Conservation (phyloP, 2,888 invertebrate genomes). For the Hirtodrosophila alboralis region DNA sequence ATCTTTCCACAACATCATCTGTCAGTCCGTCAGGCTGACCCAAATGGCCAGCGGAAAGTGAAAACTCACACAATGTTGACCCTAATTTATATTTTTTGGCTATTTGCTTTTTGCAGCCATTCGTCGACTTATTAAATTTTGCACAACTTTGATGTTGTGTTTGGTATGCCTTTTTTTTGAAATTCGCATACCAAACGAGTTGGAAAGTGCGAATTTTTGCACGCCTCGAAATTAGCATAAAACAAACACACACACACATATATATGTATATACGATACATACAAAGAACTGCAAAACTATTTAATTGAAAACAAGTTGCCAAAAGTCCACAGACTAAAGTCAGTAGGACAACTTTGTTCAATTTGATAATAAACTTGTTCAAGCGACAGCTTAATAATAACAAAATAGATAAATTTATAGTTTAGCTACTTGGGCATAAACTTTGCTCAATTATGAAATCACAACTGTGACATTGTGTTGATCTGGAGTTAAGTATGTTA, state of each 20-base stretch:
- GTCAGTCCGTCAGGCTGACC: slow-evolving; percentile 39
- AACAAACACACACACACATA: too few relatives aligned
- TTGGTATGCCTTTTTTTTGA: slow-evolving; percentile 39
- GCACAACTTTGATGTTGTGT: slow-evolving; percentile 41
- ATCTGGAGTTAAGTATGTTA: too few relatives aligned
- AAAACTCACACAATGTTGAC: slow-evolving; percentile 65
- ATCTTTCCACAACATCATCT: slow-evolving; percentile 14
- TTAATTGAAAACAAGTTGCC: slow-evolving; percentile 7
- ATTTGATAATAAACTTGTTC: slow-evolving; percentile 12
- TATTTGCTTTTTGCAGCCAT: slow-evolving; percentile 45
- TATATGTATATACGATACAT: slow-evolving; percentile 49
- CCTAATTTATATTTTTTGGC: slow-evolving; percentile 73
- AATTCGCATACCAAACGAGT: slow-evolving; percentile 64
- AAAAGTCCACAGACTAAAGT: slow-evolving; percentile 15
- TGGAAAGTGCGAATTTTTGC: slow-evolving; percentile 82
- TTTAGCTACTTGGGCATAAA: slow-evolving; percentile 8
- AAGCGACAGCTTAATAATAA: slow-evolving; percentile 11
- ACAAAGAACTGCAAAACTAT: slow-evolving; percentile 26
- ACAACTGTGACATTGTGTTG: slow-evolving; percentile 5
- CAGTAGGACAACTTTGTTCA: slow-evolving; percentile 23
- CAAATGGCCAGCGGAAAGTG: slow-evolving; percentile 67
- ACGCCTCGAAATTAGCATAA: slow-evolving; percentile 74
- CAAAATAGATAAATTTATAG: slow-evolving; percentile 34
- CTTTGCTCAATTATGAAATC: slow-evolving; percentile 18
- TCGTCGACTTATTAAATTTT: slow-evolving; percentile 52